Evolutionary conservation across 2,797 vertebrate species (phyloP), one percentile per base, ranked within the genome.

Genomic region (Falco novaeseelandiae): DNA sequence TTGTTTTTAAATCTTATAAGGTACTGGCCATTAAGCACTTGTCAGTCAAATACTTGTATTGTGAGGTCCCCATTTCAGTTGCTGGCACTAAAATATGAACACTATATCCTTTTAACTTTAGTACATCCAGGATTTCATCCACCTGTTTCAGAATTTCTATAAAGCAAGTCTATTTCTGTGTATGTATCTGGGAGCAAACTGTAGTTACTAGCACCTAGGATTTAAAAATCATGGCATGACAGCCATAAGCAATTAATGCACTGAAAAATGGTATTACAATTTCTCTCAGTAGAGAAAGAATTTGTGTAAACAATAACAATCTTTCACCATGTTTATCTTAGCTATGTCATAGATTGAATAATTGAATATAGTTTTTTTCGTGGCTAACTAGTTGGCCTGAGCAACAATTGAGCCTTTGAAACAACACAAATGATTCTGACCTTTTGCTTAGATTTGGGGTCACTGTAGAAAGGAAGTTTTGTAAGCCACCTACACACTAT

Each of bases 401-500:
- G 69, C 97, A 97, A 98, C 97, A 98, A 94, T 73, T 52, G 70
- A 92, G 92, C 61, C 36, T 98, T 98, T 98, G 97, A 98, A 98
- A 93, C 73, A 95, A 92, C 87, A 80, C 89, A 97, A 97, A 87
- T 92, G 90, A 94, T 97, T 95, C 66, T 96, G 95, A 97, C 95
- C 94, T 97, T 97, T 97, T 95, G 95, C 97, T 98, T 98, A 95
- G 92, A 71, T 94, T 97, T 94, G 93, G 94, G 97, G 97, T 98
- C 97, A 97, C 82, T 44, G 67, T 87, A 95, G 90, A 98, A 97
- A 97, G 96, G 97, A 98, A 97, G 87, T 95, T 98, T 97, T 95
- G 91, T 96, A 97, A 97, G 95, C 96, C 97, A 96, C 97, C 93
- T 97, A 97, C 94, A 66, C 83, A 82, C 61, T 83, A 83, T 97